A percentile compares a stretch with the other conserved stretches of the same genome.
These are phyloP conservation scores for Leptothorax acervorum DNA, from an alignment of 2,888 invertebrate species.

Conservation along the genomic window DNA sequence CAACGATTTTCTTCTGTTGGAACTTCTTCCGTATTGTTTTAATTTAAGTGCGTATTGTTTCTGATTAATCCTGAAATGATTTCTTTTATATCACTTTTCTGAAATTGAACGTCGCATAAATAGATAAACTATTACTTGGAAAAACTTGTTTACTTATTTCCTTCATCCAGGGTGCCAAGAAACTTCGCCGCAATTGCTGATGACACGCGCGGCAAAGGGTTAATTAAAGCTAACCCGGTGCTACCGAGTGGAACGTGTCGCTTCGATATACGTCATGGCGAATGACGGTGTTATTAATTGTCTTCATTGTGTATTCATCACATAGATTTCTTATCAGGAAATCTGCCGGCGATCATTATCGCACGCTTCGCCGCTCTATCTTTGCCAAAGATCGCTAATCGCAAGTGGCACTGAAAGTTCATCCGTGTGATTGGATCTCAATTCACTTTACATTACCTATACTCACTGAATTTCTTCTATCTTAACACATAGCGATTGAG, in stretches of 20 bases:
- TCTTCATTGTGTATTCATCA: conserved; percentile 4
- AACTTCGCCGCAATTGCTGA: conserved; percentile 41
- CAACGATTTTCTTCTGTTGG: too few relatives aligned
- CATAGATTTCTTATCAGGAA: neutral
- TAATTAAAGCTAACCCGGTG: conserved; percentile 45
- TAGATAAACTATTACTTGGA: neutral
- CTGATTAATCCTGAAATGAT: neutral
- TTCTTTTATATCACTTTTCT: neutral
- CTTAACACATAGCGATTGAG: neutral
- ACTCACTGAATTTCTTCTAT: neutral
- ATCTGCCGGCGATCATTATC: conserved; percentile 24
- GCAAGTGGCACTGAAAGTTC: neutral
- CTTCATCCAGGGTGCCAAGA: conserved; percentile 6
- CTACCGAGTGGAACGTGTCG: conserved; percentile 22
- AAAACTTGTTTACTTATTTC: conserved; percentile 6
- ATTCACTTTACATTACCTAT: neutral
- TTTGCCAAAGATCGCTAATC: neutral
- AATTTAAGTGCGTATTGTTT: neutral
- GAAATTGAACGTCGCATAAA: neutral
- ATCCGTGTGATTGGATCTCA: neutral
- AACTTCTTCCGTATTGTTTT: neutral
- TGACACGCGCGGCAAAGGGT: conserved; percentile 27
- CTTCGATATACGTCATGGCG: conserved; percentile 21
- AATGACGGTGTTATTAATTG: conserved; percentile 31
- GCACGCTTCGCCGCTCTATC: neutral